Evolutionary conservation across 2,888 invertebrate species (phyloP), one percentile per base, ranked within the genome.

Genomic region (Xanthorhoe spadicearia): DNA sequence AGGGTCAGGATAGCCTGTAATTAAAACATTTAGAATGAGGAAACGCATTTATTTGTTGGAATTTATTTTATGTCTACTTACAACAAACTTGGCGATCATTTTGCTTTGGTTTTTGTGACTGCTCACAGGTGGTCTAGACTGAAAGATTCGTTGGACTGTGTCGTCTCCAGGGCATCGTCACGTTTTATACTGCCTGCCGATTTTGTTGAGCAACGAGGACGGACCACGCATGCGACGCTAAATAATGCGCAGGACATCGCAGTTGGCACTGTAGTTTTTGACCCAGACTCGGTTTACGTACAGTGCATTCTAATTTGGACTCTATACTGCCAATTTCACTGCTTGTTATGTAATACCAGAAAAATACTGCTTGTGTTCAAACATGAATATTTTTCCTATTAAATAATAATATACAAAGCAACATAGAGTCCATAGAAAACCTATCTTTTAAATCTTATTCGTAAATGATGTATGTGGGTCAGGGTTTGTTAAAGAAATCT

Each of bases 11-110:
- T 73, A 69, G 90, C 80, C 94, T 94, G 83, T 1, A 83, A 64
- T 66, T 68, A 70, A 63, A 38, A 60, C 8, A 54, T 17, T 10
- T 32, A 17, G 1, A 3, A 49, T 46, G 46, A 15, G 10, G 28
- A 49, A 51, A n/a, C 18, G 23, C 8, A 10, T 2, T 10, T 13
- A 4, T 13, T 2, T 13, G 10, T 13, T 13, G 2, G 3, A 0
- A 43, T 43, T 43, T 6, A 10, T 19, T 49, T 19, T 48, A 9
- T 4, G 13, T 43, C 38, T 35, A 74, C 93, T 92, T 77, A 93
- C 93, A 83, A 91, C 79, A 85, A 92, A 90, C 88, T 92, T 92
- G 92, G 92, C 91, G 88, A 93, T 89, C 93, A 93, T 93, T 92
- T 84, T 92, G 86, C 88, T 88, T 84, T 81, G 76, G 75, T 72